Base-by-base conservation (phyloP, 2,888 invertebrate genomes). In the Drosophila anomalipes region DNA sequence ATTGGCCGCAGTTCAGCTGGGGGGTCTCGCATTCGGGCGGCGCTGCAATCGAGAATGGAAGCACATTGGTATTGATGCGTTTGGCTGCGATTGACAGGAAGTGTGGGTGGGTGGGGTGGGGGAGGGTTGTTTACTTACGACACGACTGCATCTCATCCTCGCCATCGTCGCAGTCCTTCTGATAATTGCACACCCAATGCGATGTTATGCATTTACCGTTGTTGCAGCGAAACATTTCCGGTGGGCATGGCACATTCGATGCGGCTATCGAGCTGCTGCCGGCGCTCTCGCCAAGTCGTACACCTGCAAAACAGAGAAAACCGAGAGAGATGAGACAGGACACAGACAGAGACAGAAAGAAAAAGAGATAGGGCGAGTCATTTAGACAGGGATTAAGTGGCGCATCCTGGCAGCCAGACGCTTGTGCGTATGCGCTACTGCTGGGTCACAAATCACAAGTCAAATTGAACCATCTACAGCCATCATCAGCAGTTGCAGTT, bases 1-100 rank as follows among this genome's bases (percentile, higher is more conserved):
- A 99, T 94, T 97, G 97, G 61, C 97, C 96, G 94, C 99, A 99
- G 49, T 97, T 97, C 92, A 98, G 95, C 94, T 98, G 97, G 2
- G 97, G 97, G 63, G 96, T 95, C 89, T 98, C 98, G 93, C 99
- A 99, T 91, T 98, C 98, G 37, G 99, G 99, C 63, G 99, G 97
- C 70, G 98, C 98, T 98, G 95, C 16, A 77, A 44, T 10, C 0
- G 3, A 41, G 5, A n/a, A 16, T 14, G 28, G 26, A 26, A 26
- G 3, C 16, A 39, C 52, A 44, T 60, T 35, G 19, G 28, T 30
- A 30, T 51, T 30, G 28, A 22, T 51, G n/a, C 7, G 41, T 33
- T 35, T 32, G 26, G 9, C 6, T 22, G 44, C 12, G 44, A 44
- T 22, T 44, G 44, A 5, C 22, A 22, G 44, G 12, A 12, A 0